Base-by-base conservation (phyloP, 2,888 invertebrate genomes). In the Dinocampus coccinellae region DNA sequence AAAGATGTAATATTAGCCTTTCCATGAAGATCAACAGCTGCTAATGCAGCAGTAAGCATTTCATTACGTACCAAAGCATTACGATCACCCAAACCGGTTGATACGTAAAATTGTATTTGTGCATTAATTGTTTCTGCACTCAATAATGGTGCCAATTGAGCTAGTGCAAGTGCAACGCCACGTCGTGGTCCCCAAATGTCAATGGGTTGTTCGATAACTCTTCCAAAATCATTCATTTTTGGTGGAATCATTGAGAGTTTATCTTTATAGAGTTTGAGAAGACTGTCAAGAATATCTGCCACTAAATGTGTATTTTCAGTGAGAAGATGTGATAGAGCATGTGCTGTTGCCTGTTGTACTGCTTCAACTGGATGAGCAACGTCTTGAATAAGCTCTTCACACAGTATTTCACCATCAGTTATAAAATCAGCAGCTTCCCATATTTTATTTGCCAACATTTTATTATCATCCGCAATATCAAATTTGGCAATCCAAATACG, bases 41-140 rank as follows among this genome's bases (percentile, higher is more conserved):
- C 94, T 77, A 97, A 91, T n/a, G 98, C 98, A 13, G 98, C 97
- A 76, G 93, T 93, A 70, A 98, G 90, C 98, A 99, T 98, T 87
- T 95, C 93, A 29, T 93, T 94, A 68, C 97, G 91, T 22, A 97
- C 97, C 47, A 90, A 89, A 78, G 93, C 92, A 84, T 93, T 92
- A 24, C 97, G 90, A 89, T 99, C 99, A 1, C 94, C 94, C 55
- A 99, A 90, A 0, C 95, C 96, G 67, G 92, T 92, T 4, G 93
- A 92, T 52, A 99, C 97, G 88, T 96, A 94, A 88, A 96, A 96
- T 78, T 92, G 91, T 80, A 95, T 92, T 58, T 94, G 90, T 77
- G 88, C 89, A 7, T 92, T 90, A 66, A 97, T 93, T 67, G 91
- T 91, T 68, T 91, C 91, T 0, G 93, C 89, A 3, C 91, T 91